Conservation (phyloP, 2,113 vertebrate genomes). For the Heterotilapia buettikoferi region DNA sequence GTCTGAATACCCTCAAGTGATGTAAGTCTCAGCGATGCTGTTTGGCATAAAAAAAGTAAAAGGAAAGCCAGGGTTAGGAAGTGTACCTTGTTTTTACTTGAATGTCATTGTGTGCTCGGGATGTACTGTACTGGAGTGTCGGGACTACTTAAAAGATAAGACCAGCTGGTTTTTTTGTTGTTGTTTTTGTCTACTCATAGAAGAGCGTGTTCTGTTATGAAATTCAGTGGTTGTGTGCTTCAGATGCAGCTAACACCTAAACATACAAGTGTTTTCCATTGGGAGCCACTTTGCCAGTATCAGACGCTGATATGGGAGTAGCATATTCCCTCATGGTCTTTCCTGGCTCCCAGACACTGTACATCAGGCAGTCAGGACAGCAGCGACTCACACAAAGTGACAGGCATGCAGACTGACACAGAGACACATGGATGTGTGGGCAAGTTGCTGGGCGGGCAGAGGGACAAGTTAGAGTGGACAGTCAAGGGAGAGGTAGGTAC, state of each 20-base stretch:
- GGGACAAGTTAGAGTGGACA: slow-evolving; percentile 39
- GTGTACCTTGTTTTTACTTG: slow-evolving; percentile 31
- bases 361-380: slow-evolving; percentile 33
- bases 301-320: slow-evolving; percentile 7
- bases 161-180: background rate
- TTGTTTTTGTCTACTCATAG: background rate
- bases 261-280: background rate
- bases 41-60: slow-evolving; percentile 2
- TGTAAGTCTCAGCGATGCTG: slow-evolving; percentile 34
- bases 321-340: slow-evolving; percentile 28
- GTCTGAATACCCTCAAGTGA: slow-evolving; percentile 45
- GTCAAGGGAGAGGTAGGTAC: background rate
- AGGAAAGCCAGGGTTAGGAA: slow-evolving; percentile 20
- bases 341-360: slow-evolving; percentile 30
- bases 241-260: background rate
- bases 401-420: slow-evolving; percentile 55
- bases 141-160: background rate
- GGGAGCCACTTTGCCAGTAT: slow-evolving; percentile 9
- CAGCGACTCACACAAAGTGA: slow-evolving; percentile 44
- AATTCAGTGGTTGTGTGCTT: background rate
- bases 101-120: background rate
- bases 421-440: slow-evolving; percentile 47
- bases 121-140: background rate
- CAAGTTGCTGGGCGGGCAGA: slow-evolving; percentile 46
- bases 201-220: background rate